These are phyloP conservation scores for Nebria brevicollis DNA, from an alignment of 2,888 invertebrate genomes.

Conservation along the genomic window DNA sequence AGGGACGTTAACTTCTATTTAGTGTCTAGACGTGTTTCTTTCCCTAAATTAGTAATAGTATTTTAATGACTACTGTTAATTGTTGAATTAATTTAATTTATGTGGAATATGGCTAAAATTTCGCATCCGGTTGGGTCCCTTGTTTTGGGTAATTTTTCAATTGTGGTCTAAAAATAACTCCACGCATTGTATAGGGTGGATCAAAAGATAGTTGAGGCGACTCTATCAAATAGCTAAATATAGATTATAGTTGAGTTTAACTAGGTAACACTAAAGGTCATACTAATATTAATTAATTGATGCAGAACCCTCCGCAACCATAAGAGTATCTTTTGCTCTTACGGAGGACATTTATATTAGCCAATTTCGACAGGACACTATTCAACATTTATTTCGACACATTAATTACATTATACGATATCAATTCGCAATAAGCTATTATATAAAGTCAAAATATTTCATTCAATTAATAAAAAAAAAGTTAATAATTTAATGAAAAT, in stretches of 20 bases:
- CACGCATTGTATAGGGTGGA: conserved; percentile 30
- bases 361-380: too few species aligned
- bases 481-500: too few species aligned
- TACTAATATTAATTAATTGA: conserved; percentile 42
- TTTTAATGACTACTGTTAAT: neutral
- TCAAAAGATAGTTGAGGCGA: conserved; percentile 26
- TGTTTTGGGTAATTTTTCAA: conserved; percentile 5
- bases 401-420: too few species aligned
- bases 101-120: neutral
- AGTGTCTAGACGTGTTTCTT: too few species aligned
- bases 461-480: too few species aligned
- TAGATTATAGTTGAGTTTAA: conserved; percentile 27
- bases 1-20: too few species aligned
- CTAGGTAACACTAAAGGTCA: conserved; percentile 45
- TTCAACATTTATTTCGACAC: too few species aligned
- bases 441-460: too few species aligned
- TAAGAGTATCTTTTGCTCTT: neutral
- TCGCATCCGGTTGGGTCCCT: neutral
- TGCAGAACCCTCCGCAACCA: neutral
- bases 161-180: conserved; percentile 32
- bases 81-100: neutral
- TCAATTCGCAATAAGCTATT: too few species aligned
- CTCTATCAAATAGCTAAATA: conserved; percentile 19
- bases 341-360: neutral
- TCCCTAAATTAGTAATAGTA: too few species aligned